A percentile compares a stretch with the other conserved stretches of the same genome.
These are phyloP conservation scores for Tipula lateralis DNA, from an alignment of 2,888 invertebrate genomes.

Conservation along the genomic window DNA sequence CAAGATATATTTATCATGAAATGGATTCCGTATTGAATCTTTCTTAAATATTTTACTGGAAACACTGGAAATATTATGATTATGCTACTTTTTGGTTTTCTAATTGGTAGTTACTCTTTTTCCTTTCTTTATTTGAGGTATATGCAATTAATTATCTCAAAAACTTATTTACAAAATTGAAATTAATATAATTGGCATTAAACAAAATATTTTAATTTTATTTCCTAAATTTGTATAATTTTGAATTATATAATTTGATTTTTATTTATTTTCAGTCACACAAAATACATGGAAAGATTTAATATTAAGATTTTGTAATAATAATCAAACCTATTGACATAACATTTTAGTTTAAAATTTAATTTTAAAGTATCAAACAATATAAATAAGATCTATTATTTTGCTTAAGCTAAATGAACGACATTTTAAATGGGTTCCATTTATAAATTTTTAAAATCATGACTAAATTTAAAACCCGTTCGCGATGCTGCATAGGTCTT, in stretches of 20 bases:
- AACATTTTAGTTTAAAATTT: not conserved
- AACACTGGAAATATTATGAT: too few relatives aligned
- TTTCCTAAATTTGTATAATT: not conserved
- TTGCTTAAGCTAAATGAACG: not conserved
- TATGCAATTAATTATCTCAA: not conserved
- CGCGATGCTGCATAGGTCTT: too few relatives aligned
- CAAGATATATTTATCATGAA: too few relatives aligned
- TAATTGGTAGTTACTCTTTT: too few relatives aligned
- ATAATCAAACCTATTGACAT: conserved; percentile 13
- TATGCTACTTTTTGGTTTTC: too few relatives aligned
- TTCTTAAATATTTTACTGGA: too few relatives aligned
- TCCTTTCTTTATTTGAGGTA: too few relatives aligned
- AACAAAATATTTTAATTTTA: not conserved
- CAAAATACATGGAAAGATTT: conserved; percentile 2
- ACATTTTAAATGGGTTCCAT: not conserved
- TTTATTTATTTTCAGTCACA: conserved; percentile 19
- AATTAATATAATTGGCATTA: not conserved
- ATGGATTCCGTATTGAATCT: too few relatives aligned
- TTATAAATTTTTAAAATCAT: not conserved
- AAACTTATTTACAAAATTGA: not conserved
- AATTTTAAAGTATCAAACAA: not conserved
- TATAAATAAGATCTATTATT: not conserved
- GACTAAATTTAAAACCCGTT: not conserved
- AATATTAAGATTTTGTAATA: conserved; percentile 5
- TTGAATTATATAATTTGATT: not conserved